Base-by-base conservation (phyloP, 92 coral and sea anemone species). In the Ricordea florida region DNA sequence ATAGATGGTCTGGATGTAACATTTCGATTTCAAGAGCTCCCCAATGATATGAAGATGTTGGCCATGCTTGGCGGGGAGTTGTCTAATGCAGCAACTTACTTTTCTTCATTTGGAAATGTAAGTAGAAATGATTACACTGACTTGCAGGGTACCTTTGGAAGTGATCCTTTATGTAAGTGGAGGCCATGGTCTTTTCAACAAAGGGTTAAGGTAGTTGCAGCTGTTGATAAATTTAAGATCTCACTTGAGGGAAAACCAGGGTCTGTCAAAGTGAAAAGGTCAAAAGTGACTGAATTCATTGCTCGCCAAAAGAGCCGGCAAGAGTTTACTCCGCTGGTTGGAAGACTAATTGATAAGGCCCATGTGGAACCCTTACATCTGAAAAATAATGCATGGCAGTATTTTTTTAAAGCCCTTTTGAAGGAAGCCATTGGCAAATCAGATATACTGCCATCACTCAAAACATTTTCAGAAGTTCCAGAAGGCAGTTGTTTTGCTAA, bases 51-150 rank as follows among this genome's bases (percentile, higher is more conserved):
- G 96, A 90, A 85, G 47, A 85, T 85, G 90, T 37, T 89, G 49
- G 94, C 94, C 0, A 89, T 89, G 94, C 85, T 89, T 42, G 96
- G 89, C 14, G 96, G 92, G 26, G 87, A 86, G 62, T 66, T 85
- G 4, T 21, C 66, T 18, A 90, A 90, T 82, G 20, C 87, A 0
- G 86, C 96, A n/a, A 86, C 80, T 6, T 90, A 57, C 53, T 86
- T 86, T 38, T 89, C 91, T 24, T 32, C 93, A 49, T 82, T 88
- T 88, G 89, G 29, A 0, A 88, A 88, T 78, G 89, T 73, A 32
- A 78, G 44, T 28, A 80, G 30, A 31, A 69, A 72, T 1, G 79
- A 87, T 67, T 44, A 66, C 32, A 24, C 52, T 15, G 89, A 78
- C 32, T 68, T 89, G 15, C 34, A 62, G 30, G 87, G 81, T 7